These are phyloP conservation scores for Operophtera brumata DNA, from an alignment of 2,888 invertebrate species.

Conservation along the genomic window DNA sequence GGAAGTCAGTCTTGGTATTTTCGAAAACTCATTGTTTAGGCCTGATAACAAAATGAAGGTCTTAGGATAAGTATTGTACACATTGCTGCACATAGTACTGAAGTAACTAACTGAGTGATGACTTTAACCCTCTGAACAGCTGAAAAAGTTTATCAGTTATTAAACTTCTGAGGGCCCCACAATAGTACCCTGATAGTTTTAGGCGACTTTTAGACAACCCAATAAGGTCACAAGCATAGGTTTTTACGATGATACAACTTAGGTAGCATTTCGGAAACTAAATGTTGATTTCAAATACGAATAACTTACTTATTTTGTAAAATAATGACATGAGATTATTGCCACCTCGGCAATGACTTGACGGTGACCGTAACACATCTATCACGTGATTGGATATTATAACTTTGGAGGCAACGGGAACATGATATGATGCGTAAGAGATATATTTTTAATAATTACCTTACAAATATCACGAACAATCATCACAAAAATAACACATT, in stretches of 20 bases:
- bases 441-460: conserved; percentile 55
- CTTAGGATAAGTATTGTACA: too few species aligned
- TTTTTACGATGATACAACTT: not conserved
- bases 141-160: conserved; percentile 25
- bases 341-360: conserved; percentile 72
- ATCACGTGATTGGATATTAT: conserved; percentile 4
- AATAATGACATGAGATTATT: conserved; percentile 66
- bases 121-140: conserved; percentile 9
- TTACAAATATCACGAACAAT: conserved; percentile 74
- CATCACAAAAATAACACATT: conserved; percentile 79
- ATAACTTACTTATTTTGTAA: conserved; percentile 29
- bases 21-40: too few species aligned
- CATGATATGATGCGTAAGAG: not conserved
- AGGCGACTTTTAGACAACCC: not conserved
- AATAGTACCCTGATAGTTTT: not conserved
- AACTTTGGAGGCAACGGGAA: not conserved
- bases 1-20: too few species aligned
- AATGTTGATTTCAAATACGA: not conserved
- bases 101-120: too few species aligned
- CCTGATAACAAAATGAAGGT: too few species aligned
- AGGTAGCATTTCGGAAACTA: conserved; percentile 12
- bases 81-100: not conserved
- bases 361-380: conserved; percentile 24
- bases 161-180: conserved; percentile 5
- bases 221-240: not conserved